Conservation (phyloP, 2,797 vertebrate species). For the Coregonus ussuriensis region DNA sequence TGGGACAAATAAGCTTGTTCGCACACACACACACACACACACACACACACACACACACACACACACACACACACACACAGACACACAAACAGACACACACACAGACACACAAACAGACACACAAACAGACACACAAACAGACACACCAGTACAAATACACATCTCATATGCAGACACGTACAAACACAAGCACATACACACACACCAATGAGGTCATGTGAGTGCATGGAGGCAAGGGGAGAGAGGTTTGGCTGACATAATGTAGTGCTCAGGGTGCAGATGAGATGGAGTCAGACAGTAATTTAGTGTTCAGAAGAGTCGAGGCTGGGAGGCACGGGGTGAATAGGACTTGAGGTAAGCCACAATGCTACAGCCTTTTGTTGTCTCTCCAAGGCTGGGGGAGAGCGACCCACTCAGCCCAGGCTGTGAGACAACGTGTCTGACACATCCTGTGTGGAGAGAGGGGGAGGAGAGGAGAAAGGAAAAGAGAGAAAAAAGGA, state of each 20-base stretch:
- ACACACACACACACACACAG: no score
- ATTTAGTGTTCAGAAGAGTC: slow-evolving; percentile 59
- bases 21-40: background rate
- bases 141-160: slow-evolving; percentile 12
- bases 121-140: no score
- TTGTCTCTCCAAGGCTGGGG: slow-evolving; percentile 57
- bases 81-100: background rate
- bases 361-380: slow-evolving; percentile 56
- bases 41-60: background rate
- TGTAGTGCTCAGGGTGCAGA: slow-evolving; percentile 54
- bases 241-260: slow-evolving; percentile 61
- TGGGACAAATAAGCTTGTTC: slow-evolving; percentile 5
- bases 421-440: slow-evolving; percentile 67
- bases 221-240: slow-evolving; percentile 37
- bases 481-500: background rate
- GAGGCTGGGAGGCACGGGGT: slow-evolving; percentile 19
- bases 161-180: background rate
- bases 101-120: no score
- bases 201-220: slow-evolving; percentile 64
- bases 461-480: background rate
- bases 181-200: slow-evolving; percentile 45
- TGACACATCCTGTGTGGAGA: slow-evolving; percentile 46
- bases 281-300: slow-evolving; percentile 66
- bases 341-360: slow-evolving; percentile 66
- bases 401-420: slow-evolving; percentile 34